phyloP scores from a whole-genome alignment of 1,140 invertebrate species.

The Vanessa atalanta region DNA sequence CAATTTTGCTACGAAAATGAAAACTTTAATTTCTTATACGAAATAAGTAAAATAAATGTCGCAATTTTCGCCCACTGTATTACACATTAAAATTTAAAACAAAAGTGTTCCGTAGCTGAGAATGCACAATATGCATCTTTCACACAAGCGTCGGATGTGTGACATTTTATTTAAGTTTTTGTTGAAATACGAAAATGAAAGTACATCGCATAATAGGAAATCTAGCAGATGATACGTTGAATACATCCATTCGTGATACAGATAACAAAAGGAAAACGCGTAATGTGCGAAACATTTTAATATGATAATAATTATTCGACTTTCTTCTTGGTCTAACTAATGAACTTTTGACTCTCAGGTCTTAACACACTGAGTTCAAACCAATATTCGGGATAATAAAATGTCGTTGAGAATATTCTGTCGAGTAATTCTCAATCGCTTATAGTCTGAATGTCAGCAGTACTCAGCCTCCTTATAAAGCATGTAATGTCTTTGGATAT shows the following conservation, averaged over 20 bases:
- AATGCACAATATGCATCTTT: conserved; percentile 29
- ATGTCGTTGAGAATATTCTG: too few relatives aligned
- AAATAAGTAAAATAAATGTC: conserved; percentile 31
- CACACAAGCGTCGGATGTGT: conserved; percentile 16
- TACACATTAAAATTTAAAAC: conserved; percentile 31
- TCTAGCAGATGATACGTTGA: conserved; percentile 4
- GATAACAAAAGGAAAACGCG: neutral
- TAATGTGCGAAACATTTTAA: too few relatives aligned
- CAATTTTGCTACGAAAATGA: conserved; percentile 19
- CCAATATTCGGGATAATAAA: too few relatives aligned
- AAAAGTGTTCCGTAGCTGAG: conserved; percentile 18
- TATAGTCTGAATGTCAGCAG: too few relatives aligned
- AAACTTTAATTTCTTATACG: conserved; percentile 28
- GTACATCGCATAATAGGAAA: conserved; percentile 7
- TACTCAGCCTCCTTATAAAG: too few relatives aligned
- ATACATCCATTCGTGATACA: neutral
- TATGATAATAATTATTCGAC: too few relatives aligned
- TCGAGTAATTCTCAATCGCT: too few relatives aligned
- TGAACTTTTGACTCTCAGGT: too few relatives aligned
- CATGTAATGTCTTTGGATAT: too few relatives aligned
- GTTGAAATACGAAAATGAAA: conserved; percentile 30
- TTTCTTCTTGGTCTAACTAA: too few relatives aligned
- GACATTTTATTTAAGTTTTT: conserved; percentile 32
- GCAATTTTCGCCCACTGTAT: conserved; percentile 25
- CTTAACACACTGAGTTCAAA: too few relatives aligned